Conservation (phyloP, 1,140 invertebrate genomes). For the Bradysia coprophila region DNA sequence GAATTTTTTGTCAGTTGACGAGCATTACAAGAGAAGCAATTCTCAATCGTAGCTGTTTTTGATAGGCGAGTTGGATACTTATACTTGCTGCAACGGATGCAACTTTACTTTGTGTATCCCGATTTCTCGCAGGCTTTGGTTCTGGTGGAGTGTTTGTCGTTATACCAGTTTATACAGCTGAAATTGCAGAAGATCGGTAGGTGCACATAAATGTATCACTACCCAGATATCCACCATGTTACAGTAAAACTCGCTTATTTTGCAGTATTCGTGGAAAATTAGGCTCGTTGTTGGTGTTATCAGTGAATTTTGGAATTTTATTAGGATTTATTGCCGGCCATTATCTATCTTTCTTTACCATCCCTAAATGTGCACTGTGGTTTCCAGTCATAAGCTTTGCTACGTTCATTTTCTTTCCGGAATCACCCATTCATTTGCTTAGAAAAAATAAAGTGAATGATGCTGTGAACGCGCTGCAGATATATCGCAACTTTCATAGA, state of each 20-base stretch:
- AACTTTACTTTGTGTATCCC: not conserved
- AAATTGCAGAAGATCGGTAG: not conserved
- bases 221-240: not conserved
- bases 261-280: constrained; percentile 25
- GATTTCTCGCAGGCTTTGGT: not conserved
- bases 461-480: no score
- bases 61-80: not conserved
- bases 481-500: no score
- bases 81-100: not conserved
- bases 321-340: constrained; percentile 27
- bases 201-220: not conserved
- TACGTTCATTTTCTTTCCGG: constrained; percentile 28
- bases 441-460: constrained; percentile 27
- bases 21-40: not conserved
- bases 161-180: not conserved
- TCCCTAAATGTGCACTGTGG: constrained; percentile 26
- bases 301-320: constrained; percentile 29
- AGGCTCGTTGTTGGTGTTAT: constrained; percentile 29
- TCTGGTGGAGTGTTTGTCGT: not conserved
- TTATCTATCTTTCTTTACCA: constrained; percentile 22
- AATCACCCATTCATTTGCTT: constrained; percentile 29
- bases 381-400: constrained; percentile 25
- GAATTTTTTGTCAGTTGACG: not conserved
- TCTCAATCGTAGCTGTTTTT: not conserved
- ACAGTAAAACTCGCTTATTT: not conserved